Percentiles rank a stretch among this genome's conserved stretches.
phyloP scores from a whole-genome alignment of 2,113 vertebrate genomes.

The Microcebus lehilahytsara region DNA sequence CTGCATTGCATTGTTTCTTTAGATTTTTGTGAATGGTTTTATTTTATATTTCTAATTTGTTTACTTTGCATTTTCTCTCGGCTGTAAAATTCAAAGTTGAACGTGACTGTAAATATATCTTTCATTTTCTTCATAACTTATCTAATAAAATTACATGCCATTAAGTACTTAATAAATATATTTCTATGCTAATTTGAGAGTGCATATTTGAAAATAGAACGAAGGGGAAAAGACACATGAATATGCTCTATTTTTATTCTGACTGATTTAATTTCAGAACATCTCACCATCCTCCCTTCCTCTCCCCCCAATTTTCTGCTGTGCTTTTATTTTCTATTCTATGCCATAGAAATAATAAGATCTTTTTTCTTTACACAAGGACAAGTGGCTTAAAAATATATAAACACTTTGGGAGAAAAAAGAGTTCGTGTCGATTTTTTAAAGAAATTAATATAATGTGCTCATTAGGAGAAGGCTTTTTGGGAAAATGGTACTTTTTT shows the following conservation, averaged over 20 bases:
- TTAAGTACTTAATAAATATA: neutral
- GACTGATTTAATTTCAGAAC: neutral
- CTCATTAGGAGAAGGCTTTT: neutral
- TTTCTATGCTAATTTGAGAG: neutral
- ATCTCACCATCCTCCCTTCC: neutral
- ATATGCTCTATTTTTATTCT: neutral
- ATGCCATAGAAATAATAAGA: neutral
- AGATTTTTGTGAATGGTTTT: neutral
- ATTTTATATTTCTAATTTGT: constrained; percentile 2
- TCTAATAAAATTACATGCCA: neutral
- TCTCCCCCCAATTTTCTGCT: neutral
- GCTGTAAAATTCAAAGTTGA: constrained; percentile 16
- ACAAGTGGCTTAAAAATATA: neutral
- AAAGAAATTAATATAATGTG: neutral
- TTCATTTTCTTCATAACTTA: constrained; percentile 34
- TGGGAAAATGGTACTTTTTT: neutral
- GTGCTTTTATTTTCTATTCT: neutral
- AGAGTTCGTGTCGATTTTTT: neutral
- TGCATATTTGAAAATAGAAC: constrained; percentile 21
- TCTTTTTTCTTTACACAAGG: neutral
- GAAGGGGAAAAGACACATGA: neutral
- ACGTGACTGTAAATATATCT: neutral
- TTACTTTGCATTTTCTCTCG: neutral
- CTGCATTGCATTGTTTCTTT: neutral
- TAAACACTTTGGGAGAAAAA: neutral